These are phyloP conservation scores for Oncorhynchus mykiss DNA, from an alignment of 2,113 vertebrate species.

Conservation along the genomic window DNA sequence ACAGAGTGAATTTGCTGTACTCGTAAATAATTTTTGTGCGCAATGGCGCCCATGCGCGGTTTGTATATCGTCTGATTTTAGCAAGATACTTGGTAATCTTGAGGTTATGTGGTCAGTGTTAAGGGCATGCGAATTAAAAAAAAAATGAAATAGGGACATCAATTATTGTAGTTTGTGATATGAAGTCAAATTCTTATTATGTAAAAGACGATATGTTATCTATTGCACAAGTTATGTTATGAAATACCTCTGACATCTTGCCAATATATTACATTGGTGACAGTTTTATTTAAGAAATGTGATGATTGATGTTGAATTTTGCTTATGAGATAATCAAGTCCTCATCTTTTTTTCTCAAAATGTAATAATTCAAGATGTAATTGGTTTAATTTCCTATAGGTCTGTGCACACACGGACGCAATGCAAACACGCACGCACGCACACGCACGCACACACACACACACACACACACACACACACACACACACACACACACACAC, in stretches of 20 bases:
- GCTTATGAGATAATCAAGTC: too few species aligned
- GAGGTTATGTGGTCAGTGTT: constrained; percentile 23
- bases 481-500: too few species aligned
- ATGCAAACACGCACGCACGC: too few species aligned
- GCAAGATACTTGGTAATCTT: constrained; percentile 41
- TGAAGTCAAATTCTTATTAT: neutral
- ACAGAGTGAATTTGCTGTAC: neutral
- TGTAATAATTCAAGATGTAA: too few species aligned
- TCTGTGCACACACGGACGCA: too few species aligned
- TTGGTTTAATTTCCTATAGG: too few species aligned
- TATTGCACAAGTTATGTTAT: neutral
- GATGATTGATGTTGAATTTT: too few species aligned
- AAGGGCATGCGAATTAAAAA: neutral
- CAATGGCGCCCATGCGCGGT: constrained; percentile 26
- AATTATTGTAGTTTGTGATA: neutral
- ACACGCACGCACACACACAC: too few species aligned
- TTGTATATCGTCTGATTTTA: constrained; percentile 36
- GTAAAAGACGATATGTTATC: neutral
- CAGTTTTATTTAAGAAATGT: too few species aligned
- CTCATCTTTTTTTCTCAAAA: too few species aligned
- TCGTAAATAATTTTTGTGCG: neutral
- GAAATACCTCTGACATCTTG: neutral
- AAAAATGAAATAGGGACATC: neutral
- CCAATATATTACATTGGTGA: too few species aligned
- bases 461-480: too few species aligned